These are phyloP conservation scores for Myotis davidii DNA, from an alignment of 2,113 vertebrate species.

Conservation along the genomic window DNA sequence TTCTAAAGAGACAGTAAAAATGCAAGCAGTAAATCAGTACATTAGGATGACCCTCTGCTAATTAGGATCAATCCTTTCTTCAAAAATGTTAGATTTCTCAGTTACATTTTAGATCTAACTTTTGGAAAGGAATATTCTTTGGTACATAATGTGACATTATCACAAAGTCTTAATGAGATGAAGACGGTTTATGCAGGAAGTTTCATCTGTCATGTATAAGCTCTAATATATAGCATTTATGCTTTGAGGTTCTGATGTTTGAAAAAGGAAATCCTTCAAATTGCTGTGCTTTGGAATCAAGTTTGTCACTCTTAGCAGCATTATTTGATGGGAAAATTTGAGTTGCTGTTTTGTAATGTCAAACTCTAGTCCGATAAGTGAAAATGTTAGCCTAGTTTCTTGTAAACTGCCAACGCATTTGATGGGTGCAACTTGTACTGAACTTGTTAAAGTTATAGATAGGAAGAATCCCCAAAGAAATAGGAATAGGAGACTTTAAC, in stretches of 20 bases:
- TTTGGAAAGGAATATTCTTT: not conserved
- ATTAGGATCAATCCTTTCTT: slow-evolving; percentile 42
- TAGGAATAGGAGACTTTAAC: not conserved
- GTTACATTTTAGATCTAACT: not conserved
- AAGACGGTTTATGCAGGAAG: not conserved
- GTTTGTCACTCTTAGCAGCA: not conserved
- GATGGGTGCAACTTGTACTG: not conserved
- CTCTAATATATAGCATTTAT: not conserved
- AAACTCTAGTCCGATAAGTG: not conserved
- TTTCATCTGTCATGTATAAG: not conserved
- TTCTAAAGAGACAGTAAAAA: slow-evolving; percentile 35
- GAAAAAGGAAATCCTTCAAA: not conserved
- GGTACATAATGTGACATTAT: not conserved
- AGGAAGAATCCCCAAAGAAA: not conserved
- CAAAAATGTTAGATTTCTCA: not conserved
- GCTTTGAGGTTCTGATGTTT: not conserved
- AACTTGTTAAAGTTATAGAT: slow-evolving; percentile 18
- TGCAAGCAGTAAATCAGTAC: not conserved
- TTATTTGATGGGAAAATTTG: not conserved
- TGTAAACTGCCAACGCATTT: not conserved
- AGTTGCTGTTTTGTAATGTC: not conserved
- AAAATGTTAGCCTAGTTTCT: not conserved
- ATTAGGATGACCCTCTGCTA: slow-evolving; percentile 26
- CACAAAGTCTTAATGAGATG: not conserved
- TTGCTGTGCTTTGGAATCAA: slow-evolving; percentile 21